Base-by-base conservation (phyloP, 2,888 invertebrate species). In the Agrotis exclamationis region DNA sequence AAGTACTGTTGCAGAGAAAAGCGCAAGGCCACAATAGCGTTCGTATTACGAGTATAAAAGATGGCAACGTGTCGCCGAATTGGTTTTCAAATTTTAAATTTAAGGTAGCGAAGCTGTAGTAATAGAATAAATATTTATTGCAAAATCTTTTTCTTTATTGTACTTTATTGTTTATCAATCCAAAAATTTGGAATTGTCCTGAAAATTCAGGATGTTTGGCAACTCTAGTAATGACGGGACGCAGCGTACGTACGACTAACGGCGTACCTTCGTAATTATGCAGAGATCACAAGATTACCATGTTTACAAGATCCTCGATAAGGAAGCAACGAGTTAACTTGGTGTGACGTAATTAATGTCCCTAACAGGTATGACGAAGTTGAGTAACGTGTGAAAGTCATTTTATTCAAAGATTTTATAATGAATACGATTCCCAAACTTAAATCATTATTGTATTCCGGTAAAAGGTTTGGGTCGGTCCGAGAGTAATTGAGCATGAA, bases 241-340 rank as follows among this genome's bases (percentile, higher is more conserved):
- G 22, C 53, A 54, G 62, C 53, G 56, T 50, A 53, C 64, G 72
- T 60, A 77, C 71, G 58, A 54, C 57, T 73, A 71, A 63, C 79
- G 39, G 58, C 69, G 74, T 79, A 65, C 68, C 79, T 73, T 71
- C 74, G 79, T 82, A 79, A 86, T 87, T 86, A 87, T 85, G 77
- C 85, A 80, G 70, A 82, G 81, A 83, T 86, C 83, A 71, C 77
- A 84, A 83, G 84, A 88, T 87, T 83, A 87, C 77, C 60, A 71
- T 80, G 78, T 77, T 81, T 80, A 82, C 77, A 71, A 86, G 86
- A 89, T 88, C 76, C 22, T 65, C 67, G 86, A 88, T 88, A 86
- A 83, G 74, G 65, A 78, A 78, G 59, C 83, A 82, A 83, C 76
- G 73, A 74, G 62, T 62, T 76, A 74, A 45, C 48, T 47, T 64